Evolutionary conservation across 2,797 vertebrate species (phyloP), one percentile per base, ranked within the genome.

Genomic region (Oreochromis grahami): DNA sequence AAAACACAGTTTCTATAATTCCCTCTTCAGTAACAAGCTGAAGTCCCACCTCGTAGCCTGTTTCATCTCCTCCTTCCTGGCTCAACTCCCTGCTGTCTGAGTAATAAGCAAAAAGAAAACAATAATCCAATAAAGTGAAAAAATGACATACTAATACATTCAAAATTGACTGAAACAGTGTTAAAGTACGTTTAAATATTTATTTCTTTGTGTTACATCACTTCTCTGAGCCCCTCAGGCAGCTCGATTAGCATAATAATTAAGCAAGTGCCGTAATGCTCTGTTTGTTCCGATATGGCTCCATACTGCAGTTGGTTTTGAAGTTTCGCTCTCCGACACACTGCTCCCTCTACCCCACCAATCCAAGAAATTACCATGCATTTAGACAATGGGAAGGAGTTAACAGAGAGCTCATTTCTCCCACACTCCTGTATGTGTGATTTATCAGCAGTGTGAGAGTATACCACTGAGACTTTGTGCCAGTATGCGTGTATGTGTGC

Each of bases 201-300:
- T 89, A 87, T 94, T 91, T 94, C 92, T 43, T 0, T 9, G 50
- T 1, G 56, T 94, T 94, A 90, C 92, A 94, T 94, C 91, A 94
- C 78, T 86, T 70, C 78, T 63, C 77, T n/a, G 76, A 78, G 82
- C 48, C 83, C 88, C 5, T 52, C 38, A 5, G 92, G 91, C 65
- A 14, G 56, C 68, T 83, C 51, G 7, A 95, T 95, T 95, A 93
- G 89, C 93, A 95, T 95, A 94, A 94, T 94, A 94, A 94, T 92
- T 92, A 94, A 93, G 84, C 85, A 7, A 7, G 80, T 21, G 88
- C 86, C 65, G 84, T 91, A 93, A 93, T 88, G 90, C 90, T 77
- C 88, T 63, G 86, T 89, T 91, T 87, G 88, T 89, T 90, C 87
- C 86, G 85, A 68, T 79, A 85, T 77, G 68, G 82, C 89, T 85